These are phyloP conservation scores for Tokudaia tokunoshimensis DNA, from an alignment of 2,797 vertebrate genomes.

Conservation along the genomic window DNA sequence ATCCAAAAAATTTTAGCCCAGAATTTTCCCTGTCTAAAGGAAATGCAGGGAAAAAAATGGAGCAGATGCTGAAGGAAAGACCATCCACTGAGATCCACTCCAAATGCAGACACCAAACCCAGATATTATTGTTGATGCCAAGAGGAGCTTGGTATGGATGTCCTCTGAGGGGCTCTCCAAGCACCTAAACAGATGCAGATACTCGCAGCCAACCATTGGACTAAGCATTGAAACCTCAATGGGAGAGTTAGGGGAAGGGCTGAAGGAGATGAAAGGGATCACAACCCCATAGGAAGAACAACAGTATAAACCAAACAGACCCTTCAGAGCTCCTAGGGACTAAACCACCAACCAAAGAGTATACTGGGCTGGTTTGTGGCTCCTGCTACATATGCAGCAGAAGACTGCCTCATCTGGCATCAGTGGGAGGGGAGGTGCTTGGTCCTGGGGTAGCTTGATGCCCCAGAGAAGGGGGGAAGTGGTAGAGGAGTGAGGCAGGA, in stretches of 20 bases:
- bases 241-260: neutral
- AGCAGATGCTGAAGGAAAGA: neutral
- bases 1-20: neutral
- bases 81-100: neutral
- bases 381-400: neutral
- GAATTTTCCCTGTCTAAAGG: neutral
- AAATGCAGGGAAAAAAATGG: neutral
- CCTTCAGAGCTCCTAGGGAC: neutral
- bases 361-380: neutral
- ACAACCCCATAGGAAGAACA: neutral
- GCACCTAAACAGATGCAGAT: neutral
- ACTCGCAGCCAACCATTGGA: neutral
- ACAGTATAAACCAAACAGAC: neutral
- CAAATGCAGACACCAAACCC: neutral
- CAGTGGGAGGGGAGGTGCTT: neutral
- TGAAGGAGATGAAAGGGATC: neutral
- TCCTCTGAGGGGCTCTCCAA: no score
- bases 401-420: neutral
- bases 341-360: neutral
- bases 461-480: neutral
- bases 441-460: neutral
- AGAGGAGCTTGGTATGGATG: neutral
- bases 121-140: neutral
- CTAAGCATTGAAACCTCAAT: neutral
- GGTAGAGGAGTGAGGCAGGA: neutral